Conservation (phyloP, 2,113 vertebrate species). For the Petroica traversi region DNA sequence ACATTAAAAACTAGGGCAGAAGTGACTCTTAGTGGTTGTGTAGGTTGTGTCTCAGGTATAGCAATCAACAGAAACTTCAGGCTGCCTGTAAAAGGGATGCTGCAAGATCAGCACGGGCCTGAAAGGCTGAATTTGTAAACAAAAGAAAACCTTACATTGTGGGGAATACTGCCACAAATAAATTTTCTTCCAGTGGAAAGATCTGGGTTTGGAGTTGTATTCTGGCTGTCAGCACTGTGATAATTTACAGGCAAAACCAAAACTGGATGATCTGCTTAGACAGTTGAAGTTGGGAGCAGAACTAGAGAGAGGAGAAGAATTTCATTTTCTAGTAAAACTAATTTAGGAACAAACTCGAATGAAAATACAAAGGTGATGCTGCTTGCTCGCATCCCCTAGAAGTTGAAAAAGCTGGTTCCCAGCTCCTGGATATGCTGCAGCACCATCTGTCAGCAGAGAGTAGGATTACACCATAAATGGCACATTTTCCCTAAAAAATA, state of each 20-base stretch:
- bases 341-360: neutral
- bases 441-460: constrained; percentile 38
- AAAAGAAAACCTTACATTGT: neutral
- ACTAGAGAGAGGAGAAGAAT: neutral
- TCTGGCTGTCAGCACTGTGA: neutral
- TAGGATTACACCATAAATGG: neutral
- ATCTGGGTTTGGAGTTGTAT: neutral
- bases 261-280: neutral
- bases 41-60: neutral
- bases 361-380: neutral
- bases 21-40: neutral
- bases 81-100: neutral
- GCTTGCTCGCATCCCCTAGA: neutral
- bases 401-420: neutral
- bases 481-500: neutral
- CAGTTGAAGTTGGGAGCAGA: neutral
- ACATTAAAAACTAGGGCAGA: neutral
- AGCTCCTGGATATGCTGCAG: neutral
- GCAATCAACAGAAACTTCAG: neutral
- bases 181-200: neutral
- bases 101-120: neutral
- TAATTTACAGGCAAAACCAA: neutral
- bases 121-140: neutral
- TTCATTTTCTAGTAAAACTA: neutral
- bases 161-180: neutral